Base-by-base conservation (phyloP, 2,797 vertebrate species). In the Merluccius polli region DNA sequence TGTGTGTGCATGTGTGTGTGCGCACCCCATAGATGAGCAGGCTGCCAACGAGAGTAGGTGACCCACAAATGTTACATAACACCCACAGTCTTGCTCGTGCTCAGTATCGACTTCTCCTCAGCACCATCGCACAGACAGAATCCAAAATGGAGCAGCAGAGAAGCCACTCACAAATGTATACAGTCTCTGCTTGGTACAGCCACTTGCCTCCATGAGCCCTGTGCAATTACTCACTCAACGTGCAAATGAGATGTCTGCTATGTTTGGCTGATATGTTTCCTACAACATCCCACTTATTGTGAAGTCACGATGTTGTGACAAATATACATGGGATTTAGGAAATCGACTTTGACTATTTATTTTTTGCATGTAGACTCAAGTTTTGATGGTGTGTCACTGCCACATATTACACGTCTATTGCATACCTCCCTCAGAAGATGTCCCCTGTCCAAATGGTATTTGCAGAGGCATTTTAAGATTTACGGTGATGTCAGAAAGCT, bases 61-160 rank as follows among this genome's bases (percentile, higher is more conserved):
- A 90, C 87, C 85, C 86, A 89, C 82, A 86, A 81, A 87, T 69
- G 73, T 91, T 92, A 91, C 84, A 82, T 92, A 92, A 93, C 78
- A 48, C 16, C 65, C 81, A 41, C 82, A 30, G 70, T 82, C 89
- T 85, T 89, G 87, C 89, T 85, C 87, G 87, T 87, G 89, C 89
- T 88, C 88, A 84, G 85, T 89, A 63, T 74, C 85, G 78, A 65
- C 72, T 70, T 77, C 78, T 84, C 83, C 71, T 76, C 79, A 78
- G 88, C 86, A 72, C 73, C 81, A 74, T 71, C 77, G 67, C 0
- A 85, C 89, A 89, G 86, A 88, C 83, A 83, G 35, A 81, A 74
- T 0, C 30, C 59, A 82, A 75, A 0, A 2, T 44, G 48, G 48
- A 79, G 74, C 75, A 32, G 80, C 80, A 67, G 59, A 76, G 75